Percentiles rank a stretch among this genome's conserved stretches.
Evolutionary conservation across 2,888 invertebrate species (phyloP).

Genomic region (Cotesia congregata): DNA sequence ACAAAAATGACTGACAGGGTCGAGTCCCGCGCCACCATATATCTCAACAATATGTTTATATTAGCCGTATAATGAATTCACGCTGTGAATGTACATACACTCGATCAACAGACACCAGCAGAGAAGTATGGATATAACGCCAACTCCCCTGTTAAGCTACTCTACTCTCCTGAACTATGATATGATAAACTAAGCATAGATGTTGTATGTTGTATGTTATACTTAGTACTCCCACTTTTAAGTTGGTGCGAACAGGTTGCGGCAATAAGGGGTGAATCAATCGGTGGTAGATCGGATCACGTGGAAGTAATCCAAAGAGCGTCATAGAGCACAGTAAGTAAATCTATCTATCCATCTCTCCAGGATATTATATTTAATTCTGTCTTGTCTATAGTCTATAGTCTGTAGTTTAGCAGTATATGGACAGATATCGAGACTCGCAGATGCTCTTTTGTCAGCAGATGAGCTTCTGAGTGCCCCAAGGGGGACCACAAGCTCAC

Average conservation of each 20-base stretch:
- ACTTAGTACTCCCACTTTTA: not conserved
- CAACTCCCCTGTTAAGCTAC: slow-evolving; percentile 8
- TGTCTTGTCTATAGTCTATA: not conserved
- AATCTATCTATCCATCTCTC: slow-evolving; percentile 34
- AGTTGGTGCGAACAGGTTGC: slow-evolving; percentile 63
- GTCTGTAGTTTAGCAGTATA: not conserved
- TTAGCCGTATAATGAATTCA: slow-evolving; percentile 69
- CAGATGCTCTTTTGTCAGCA: slow-evolving; percentile 57
- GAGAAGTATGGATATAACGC: not conserved
- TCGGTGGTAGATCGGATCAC: slow-evolving; percentile 56
- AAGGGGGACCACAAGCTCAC: slow-evolving; percentile 38
- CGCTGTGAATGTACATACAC: slow-evolving; percentile 49
- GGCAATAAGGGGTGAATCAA: slow-evolving; percentile 37
- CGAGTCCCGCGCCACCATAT: slow-evolving; percentile 43
- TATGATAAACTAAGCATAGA: not conserved
- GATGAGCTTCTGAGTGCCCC: slow-evolving; percentile 47
- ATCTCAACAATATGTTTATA: slow-evolving; percentile 67
- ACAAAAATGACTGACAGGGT: slow-evolving; percentile 51
- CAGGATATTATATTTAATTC: not conserved
- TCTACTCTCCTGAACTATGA: slow-evolving; percentile 4
- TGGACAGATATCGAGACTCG: slow-evolving; percentile 40
- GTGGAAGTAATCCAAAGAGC: slow-evolving; percentile 64
- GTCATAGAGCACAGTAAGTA: slow-evolving; percentile 37
- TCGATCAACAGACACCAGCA: slow-evolving; percentile 18
- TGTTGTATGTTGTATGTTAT: too few relatives aligned